Conservation (phyloP, 2,113 vertebrate species). For the Micronycteris hirsuta region DNA sequence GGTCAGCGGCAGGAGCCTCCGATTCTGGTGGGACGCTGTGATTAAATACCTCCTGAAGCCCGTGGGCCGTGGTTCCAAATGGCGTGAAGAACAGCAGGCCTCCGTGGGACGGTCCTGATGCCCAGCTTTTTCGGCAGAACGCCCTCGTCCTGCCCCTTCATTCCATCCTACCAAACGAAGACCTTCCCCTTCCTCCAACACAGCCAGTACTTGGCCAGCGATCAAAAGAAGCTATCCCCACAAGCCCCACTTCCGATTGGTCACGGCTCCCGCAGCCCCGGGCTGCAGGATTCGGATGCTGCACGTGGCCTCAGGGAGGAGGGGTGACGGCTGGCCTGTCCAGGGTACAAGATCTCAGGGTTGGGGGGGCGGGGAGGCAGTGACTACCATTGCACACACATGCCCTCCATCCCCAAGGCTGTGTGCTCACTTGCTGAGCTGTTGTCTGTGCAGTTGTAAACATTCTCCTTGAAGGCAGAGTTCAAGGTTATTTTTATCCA, state of each 20-base stretch:
- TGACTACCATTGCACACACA: rapidly evolving
- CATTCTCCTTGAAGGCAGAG: not conserved
- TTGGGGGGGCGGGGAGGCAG: no score
- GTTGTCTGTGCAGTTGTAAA: not conserved
- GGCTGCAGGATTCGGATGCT: not conserved
- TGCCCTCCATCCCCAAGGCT: not conserved
- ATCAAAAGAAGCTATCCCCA: not conserved
- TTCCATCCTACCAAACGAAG: not conserved
- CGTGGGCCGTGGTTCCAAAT: not conserved
- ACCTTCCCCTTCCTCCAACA: not conserved
- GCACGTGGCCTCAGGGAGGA: no score
- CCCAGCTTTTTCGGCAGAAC: not conserved
- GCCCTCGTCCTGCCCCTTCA: not conserved
- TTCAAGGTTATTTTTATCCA: constrained; percentile 62
- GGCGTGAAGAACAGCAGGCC: not conserved
- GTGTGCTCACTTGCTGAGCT: not conserved
- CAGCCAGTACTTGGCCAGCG: not conserved
- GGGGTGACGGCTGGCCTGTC: rapidly evolving
- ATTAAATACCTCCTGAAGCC: not conserved
- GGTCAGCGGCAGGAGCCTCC: not conserved
- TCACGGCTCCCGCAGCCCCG: rapidly evolving
- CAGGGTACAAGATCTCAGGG: rapidly evolving
- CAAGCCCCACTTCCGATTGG: rapidly evolving
- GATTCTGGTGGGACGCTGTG: no score
- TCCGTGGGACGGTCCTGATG: no score